Percentiles rank a stretch among this genome's conserved stretches.
Conservation (phyloP, 1,140 invertebrate species). For the Neocloeon triangulifer region DNA sequence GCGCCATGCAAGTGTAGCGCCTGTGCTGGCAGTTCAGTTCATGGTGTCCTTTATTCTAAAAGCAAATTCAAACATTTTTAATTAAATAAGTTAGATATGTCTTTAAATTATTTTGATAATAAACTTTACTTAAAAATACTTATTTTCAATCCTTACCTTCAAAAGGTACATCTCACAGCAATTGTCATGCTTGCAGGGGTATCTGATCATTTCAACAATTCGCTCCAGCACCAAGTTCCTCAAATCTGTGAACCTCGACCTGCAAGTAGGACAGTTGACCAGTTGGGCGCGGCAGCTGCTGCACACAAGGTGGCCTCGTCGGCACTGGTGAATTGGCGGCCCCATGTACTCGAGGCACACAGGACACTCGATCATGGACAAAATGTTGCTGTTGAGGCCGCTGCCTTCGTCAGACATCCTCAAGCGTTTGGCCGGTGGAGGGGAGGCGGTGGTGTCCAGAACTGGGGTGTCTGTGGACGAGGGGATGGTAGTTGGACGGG, state of each 20-base stretch:
- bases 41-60: conserved; percentile 10
- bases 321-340: conserved; percentile 13
- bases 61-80: too few species aligned
- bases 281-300: conserved; percentile 8
- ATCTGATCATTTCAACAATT: conserved; percentile 10
- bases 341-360: conserved; percentile 13
- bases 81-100: too few species aligned
- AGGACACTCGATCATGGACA: conserved; percentile 13
- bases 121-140: too few species aligned
- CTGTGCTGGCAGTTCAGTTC: conserved; percentile 11
- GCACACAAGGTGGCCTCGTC: conserved; percentile 11
- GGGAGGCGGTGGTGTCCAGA: too few species aligned
- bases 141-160: too few species aligned
- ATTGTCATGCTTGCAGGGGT: conserved; percentile 11
- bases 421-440: too few species aligned
- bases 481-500: too few species aligned
- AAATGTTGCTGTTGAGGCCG: conserved; percentile 9
- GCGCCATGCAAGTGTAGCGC: conserved; percentile 10
- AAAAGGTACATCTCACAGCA: conserved; percentile 7
- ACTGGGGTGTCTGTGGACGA: too few species aligned
- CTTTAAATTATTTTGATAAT: too few species aligned
- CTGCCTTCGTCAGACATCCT: too few species aligned
- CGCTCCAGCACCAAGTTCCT: conserved; percentile 11
- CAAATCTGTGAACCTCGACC: conserved; percentile 9
- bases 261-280: conserved; percentile 11